phyloP scores from a whole-genome alignment of 2,113 vertebrate genomes.

The Antennarius striatus region DNA sequence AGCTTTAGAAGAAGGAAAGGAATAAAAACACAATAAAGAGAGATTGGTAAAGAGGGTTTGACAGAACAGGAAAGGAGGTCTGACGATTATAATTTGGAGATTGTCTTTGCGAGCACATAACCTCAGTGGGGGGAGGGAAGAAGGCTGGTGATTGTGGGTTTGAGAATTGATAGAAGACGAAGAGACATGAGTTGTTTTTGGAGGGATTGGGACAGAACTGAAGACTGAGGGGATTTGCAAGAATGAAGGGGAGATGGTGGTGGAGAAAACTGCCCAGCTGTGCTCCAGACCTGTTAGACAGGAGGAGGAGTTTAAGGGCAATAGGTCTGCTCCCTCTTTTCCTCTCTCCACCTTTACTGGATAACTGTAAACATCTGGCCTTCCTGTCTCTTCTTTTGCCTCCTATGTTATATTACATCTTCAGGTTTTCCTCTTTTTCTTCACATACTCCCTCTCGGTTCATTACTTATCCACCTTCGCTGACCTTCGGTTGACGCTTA shows the following conservation, averaged over 20 bases:
- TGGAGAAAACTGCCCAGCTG: slow-evolving; percentile 48
- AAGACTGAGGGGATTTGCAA: slow-evolving; percentile 41
- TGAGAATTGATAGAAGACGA: slow-evolving; percentile 23
- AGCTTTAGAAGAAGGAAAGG: slow-evolving; percentile 42
- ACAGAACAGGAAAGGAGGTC: slow-evolving; percentile 39
- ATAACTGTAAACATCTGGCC: slow-evolving; percentile 64
- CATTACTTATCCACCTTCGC: neutral
- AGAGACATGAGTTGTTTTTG: slow-evolving; percentile 14
- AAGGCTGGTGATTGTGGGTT: slow-evolving; percentile 25
- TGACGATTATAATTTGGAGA: slow-evolving; percentile 45
- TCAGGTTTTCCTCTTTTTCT: slow-evolving; percentile 2
- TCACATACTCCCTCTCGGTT: slow-evolving; percentile 2
- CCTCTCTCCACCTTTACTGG: slow-evolving; percentile 32
- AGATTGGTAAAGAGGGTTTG: slow-evolving; percentile 19
- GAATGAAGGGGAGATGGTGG: slow-evolving; percentile 28
- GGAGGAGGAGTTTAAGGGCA: slow-evolving; percentile 33
- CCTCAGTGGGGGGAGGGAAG: slow-evolving; percentile 35
- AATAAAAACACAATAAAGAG: slow-evolving; percentile 44
- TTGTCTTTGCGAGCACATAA: slow-evolving; percentile 28
- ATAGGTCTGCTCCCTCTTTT: slow-evolving; percentile 28
- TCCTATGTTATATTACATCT: slow-evolving; percentile 19
- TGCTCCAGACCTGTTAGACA: slow-evolving; percentile 43
- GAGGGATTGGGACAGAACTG: slow-evolving; percentile 31
- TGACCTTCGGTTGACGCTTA: neutral
- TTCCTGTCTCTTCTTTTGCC: slow-evolving; percentile 32